Evolutionary conservation across 2,797 vertebrate genomes (phyloP).

Genomic region (Rhinoraja longicauda): DNA sequence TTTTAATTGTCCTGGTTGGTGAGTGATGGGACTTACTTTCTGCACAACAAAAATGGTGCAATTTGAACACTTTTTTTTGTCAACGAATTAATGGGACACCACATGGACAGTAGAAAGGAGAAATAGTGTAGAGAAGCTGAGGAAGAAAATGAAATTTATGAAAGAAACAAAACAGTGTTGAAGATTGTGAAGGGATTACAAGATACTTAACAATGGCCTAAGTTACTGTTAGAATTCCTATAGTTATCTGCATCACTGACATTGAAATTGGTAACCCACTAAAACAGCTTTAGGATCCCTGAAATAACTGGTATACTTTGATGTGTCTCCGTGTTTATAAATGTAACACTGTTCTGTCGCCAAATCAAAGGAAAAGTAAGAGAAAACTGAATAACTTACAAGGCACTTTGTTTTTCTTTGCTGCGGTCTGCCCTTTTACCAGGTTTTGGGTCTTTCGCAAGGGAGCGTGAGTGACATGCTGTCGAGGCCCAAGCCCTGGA

Average conservation of each 20-base stretch:
- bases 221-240: background rate
- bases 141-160: background rate
- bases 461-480: conserved; percentile 86
- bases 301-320: conserved; percentile 12
- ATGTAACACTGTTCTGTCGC: background rate
- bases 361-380: background rate
- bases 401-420: conserved; percentile 18
- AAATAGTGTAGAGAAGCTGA: background rate
- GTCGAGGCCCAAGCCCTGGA: conserved; percentile 87
- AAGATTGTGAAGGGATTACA: background rate
- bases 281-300: conserved; percentile 10
- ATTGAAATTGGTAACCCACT: background rate
- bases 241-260: background rate
- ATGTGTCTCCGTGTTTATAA: conserved; percentile 14
- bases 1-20: background rate
- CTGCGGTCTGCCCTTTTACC: background rate
- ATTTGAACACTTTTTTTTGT: background rate
- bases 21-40: background rate
- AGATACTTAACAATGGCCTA: background rate
- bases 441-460: conserved; percentile 72
- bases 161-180: background rate
- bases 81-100: background rate
- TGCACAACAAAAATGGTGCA: background rate
- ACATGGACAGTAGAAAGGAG: background rate
- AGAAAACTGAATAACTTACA: background rate